Evolutionary conservation across 2,888 invertebrate genomes (phyloP).

Genomic region (Tryphoninae sp.): DNA sequence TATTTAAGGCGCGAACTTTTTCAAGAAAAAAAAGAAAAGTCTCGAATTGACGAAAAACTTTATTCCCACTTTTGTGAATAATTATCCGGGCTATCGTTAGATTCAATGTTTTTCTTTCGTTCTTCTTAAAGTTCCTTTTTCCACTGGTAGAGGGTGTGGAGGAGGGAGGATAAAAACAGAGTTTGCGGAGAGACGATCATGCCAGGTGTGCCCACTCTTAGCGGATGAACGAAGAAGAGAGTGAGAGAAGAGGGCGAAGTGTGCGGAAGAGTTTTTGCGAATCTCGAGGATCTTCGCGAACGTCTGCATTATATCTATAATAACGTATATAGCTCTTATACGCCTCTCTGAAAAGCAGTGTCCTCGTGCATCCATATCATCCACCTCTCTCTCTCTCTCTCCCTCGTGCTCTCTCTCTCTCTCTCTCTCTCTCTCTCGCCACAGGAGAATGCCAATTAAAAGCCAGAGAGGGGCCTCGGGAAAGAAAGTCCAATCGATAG

Average conservation of each 20-base stretch:
- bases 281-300: conserved; percentile 45
- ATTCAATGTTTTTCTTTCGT: conserved; percentile 44
- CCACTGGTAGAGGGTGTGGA: conserved; percentile 1
- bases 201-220: conserved; percentile 19
- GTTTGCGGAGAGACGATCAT: conserved; percentile 44
- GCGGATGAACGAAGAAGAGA: conserved; percentile 11
- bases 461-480: conserved; percentile 75
- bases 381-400: conserved; percentile 67
- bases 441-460: conserved; percentile 81
- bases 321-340: conserved; percentile 35
- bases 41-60: conserved; percentile 24
- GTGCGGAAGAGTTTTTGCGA: conserved; percentile 33
- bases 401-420: conserved; percentile 64
- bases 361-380: conserved; percentile 55
- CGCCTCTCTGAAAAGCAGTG: conserved; percentile 34
- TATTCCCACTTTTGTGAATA: conserved; percentile 9
- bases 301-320: neutral
- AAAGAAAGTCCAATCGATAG: conserved; percentile 81
- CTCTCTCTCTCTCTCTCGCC: conserved; percentile 73
- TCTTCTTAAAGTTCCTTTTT: conserved; percentile 7
- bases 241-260: neutral
- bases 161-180: conserved; percentile 51
- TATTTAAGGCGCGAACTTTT: neutral
- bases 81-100: neutral
- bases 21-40: neutral